Evolutionary conservation across 1,140 invertebrate genomes (phyloP), one percentile per base, ranked within the genome.

Genomic region (Harpegnathos saltator): DNA sequence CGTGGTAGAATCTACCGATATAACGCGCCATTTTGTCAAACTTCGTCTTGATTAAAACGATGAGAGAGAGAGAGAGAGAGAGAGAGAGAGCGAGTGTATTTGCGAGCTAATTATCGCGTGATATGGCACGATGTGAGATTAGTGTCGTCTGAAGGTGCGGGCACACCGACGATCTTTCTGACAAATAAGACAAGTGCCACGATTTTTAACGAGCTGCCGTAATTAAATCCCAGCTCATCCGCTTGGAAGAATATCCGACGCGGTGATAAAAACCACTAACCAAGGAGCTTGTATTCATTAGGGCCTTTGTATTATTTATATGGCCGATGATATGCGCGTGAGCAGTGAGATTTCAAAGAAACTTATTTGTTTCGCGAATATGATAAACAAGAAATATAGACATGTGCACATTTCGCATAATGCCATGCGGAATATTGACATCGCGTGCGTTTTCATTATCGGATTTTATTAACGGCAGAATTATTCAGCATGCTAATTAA

Each of bases 221-320:
- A 38, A 78, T 78, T 19, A 78, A 78, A 75, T 26, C 14, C 29
- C 29, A 68, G 15, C 29, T 17, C 62, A 56, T 54, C 5, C 33
- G 26, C 15, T 66, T 17, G 75, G 26, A 81, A 71, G 58, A 72
- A 59, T 81, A 81, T 61, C 12, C 48, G 38, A 3, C 14, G 29
- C 15, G 22, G 33, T 68, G 61, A 80, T 26, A 56, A 80, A 14
- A 80, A 80, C 33, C 52, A 24, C n/a, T 80, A 17, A 44, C 71
- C 44, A 54, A 12, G 54, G 62, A 5, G n/a, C 38, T 59, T 12
- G 29, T 71, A 59, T 71, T 80, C 71, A 80, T 71, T 69, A 58
- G 22, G 17, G 26, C 17, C 15, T 54, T n/a, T 15, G 26, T 33
- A 15, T 62, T 74, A 74, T 58, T n/a, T 38, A 62, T 33, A 63